phyloP scores from a whole-genome alignment of 1,140 invertebrate species.

The Parasteatoda tepidariorum region DNA sequence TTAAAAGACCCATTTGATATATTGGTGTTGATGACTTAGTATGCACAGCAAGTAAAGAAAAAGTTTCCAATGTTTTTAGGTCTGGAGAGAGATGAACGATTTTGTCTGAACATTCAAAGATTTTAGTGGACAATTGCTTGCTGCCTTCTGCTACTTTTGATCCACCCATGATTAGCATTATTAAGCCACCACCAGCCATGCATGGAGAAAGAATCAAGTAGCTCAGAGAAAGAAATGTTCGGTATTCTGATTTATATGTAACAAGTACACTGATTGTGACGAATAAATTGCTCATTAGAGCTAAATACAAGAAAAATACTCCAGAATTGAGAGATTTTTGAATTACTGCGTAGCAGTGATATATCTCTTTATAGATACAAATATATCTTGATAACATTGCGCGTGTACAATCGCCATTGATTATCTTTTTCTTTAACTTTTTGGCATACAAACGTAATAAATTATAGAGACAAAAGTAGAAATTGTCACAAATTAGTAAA shows the following conservation, averaged over 20 bases:
- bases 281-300: not conserved
- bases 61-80: not conserved
- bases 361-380: not conserved
- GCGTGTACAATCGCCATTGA: not conserved
- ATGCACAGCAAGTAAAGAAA: not conserved
- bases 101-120: not conserved
- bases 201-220: not conserved
- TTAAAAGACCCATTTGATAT: too few relatives aligned
- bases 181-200: not conserved
- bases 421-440: not conserved
- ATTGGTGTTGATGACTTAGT: too few relatives aligned
- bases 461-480: not conserved
- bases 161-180: too few relatives aligned
- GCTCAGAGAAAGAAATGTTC: not conserved
- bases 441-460: not conserved
- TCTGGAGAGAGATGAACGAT: not conserved
- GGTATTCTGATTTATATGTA: not conserved
- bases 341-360: not conserved
- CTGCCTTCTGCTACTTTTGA: too few relatives aligned
- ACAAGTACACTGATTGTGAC: slow-evolving; percentile 7
- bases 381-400: not conserved
- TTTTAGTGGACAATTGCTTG: too few relatives aligned
- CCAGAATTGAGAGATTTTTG: not conserved
- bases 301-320: not conserved
- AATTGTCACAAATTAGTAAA: slow-evolving; percentile 8